Evolutionary conservation across 2,888 invertebrate species (phyloP), one percentile per base, ranked within the genome.

Genomic region (Stegophylla sp.): DNA sequence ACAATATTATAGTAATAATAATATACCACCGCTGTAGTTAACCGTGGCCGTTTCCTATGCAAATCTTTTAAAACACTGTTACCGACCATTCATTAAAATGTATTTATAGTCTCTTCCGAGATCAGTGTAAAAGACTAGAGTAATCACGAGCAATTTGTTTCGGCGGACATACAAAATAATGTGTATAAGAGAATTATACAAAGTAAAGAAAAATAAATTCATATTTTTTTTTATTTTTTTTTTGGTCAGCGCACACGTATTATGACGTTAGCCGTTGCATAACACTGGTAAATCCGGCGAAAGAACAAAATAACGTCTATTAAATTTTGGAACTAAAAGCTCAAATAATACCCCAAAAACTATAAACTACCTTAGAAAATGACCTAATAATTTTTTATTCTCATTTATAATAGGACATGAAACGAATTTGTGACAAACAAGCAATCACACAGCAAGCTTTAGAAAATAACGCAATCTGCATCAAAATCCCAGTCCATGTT

Each of bases 31-130:
- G n/a, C n/a, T n/a, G n/a, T n/a, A n/a, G 34, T 64, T 64, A 75
- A 75, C 63, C 34, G 23, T 17, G n/a, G 74, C 9, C 34, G 23
- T 64, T 75, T 64, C 20, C 34, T 66, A 51, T 53, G 75, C n/a
- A 66, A 75, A 75, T 64, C 64, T 64, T 63, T n/a, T 20, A 23
- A 34, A 74, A 74, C 34, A n/a, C 53, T 41, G 64, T 75, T 66
- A 53, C 75, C 20, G 75, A 66, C 64, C 13, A 64, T 75, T 75
- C 64, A 53, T 75, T 53, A 66, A 75, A 75, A 66, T 66, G 23
- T 75, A 75, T 75, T 66, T 66, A 66, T 75, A 75, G 75, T 66
- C 17, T 17, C 53, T 64, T 0, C 12, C 51, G 64, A 17, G 17
- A 23, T 75, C 53, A 53, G 41, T 75, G 13, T 66, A 53, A 41